These are phyloP conservation scores for Beroe forskalii DNA, from an alignment of 37 sponge, comb jelly and placozoan genomes.

Conservation along the genomic window DNA sequence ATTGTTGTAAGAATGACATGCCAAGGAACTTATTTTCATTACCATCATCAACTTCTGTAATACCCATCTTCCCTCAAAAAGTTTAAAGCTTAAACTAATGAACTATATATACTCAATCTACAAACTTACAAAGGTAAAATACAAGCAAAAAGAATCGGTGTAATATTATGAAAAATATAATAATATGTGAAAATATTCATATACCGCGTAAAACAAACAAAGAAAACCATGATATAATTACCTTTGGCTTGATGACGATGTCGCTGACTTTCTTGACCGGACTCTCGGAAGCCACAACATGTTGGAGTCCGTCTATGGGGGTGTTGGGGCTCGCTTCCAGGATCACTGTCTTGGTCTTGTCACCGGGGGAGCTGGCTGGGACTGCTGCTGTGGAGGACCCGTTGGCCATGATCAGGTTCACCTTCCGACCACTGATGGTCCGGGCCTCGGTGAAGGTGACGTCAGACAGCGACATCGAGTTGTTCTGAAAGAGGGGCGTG, in stretches of 20 bases:
- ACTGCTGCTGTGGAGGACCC: neutral
- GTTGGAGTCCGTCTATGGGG: neutral
- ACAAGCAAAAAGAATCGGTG: no score
- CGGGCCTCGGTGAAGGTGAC: slow-evolving; percentile 59
- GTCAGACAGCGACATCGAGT: slow-evolving; percentile 36
- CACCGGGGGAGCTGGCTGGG: neutral
- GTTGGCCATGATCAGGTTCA: slow-evolving; percentile 27
- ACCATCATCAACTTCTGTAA: no score
- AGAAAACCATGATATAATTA: neutral
- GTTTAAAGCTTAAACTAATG: no score
- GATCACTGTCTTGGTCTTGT: neutral
- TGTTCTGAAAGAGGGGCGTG: slow-evolving; percentile 34
- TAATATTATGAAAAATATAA: no score
- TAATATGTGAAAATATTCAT: no score
- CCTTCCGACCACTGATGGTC: slow-evolving; percentile 19
- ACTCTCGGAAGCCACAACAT: slow-evolving; percentile 11
- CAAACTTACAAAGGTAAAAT: no score
- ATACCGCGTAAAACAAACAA: no score
- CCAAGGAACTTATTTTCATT: no score
- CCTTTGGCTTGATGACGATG: slow-evolving; percentile 36
- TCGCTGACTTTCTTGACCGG: slow-evolving; percentile 7
- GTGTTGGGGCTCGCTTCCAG: neutral
- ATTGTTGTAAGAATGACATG: no score
- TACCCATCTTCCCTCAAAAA: no score
- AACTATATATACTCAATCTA: no score